Base-by-base conservation (phyloP, 1,140 invertebrate genomes). In the Dreissena polymorpha region DNA sequence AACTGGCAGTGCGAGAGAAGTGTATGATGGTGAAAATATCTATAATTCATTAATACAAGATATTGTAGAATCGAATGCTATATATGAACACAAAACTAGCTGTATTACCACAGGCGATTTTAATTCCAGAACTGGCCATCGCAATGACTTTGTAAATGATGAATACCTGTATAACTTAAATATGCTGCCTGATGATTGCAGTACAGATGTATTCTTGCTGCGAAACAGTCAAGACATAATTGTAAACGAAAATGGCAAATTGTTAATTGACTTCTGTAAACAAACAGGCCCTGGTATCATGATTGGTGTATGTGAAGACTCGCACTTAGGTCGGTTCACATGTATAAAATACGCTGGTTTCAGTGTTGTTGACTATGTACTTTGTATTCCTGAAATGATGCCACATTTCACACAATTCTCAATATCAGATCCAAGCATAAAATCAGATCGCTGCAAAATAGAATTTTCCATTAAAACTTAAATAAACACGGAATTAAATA, bases 231-330 rank as follows among this genome's bases (percentile, higher is more conserved):
- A 39, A 72, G 50, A 72, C 21, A 72, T 3, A 53, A 27, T 16
- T 72, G 70, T 50, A 72, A 72, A 72, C 21, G 50, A 72, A 72
- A 39, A 72, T 10, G n/a, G n/a, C n/a, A n/a, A n/a, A n/a, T n/a
- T n/a, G n/a, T n/a, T n/a, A n/a, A n/a, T n/a, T n/a, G 27, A 68
- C 27, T 21, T 68, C 5, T 68, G 65, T 29, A 68, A 68, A 68
- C 14, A 16, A 68, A 68, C 65, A 21, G 65, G 65, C 14, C 16
- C 49, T 50, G 3, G 70, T 8, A 39, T 72, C 16, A 16, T 51
- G 25, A 72, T 49, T 72, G 70, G 70, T 39, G 39, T 39, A 39
- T 39, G 39, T 39, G 39, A 39, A 39, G 39, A 39, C 39, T 39
- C 39, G 39, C 39, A 39, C 39, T 39, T 39, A 5, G 39, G 39